Percentiles rank a stretch among this genome's conserved stretches.
Evolutionary conservation across 1,140 invertebrate species (phyloP).

Genomic region (Drosophila serrata): DNA sequence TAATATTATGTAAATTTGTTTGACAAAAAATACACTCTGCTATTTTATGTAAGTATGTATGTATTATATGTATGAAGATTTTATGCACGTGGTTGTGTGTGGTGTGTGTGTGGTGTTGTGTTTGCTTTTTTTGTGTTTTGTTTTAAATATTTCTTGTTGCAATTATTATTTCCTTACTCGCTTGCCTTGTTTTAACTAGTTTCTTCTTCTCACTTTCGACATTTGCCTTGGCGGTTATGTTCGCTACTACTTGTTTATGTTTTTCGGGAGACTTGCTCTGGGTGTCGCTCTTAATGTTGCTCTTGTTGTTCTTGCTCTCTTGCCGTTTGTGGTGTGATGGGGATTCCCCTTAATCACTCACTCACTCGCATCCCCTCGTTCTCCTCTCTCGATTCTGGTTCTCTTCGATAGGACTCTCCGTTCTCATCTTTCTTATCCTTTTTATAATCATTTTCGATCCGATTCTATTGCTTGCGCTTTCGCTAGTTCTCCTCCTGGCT

Average conservation of each 20-base stretch:
- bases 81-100: conserved; percentile 40
- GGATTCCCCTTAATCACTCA: conserved; percentile 4
- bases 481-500: conserved; percentile 23
- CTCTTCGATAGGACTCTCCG: neutral
- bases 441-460: neutral
- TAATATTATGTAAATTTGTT: conserved; percentile 76
- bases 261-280: conserved; percentile 4
- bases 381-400: neutral
- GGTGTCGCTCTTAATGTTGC: neutral
- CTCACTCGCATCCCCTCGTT: conserved; percentile 4
- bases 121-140: conserved; percentile 20
- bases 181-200: conserved; percentile 26
- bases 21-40: conserved; percentile 81
- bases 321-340: conserved; percentile 5
- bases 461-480: conserved; percentile 7
- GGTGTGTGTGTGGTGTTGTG: conserved; percentile 37
- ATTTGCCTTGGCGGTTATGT: conserved; percentile 10
- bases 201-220: conserved; percentile 16
- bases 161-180: conserved; percentile 41
- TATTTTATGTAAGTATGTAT: conserved; percentile 66
- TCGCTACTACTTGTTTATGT: conserved; percentile 16
- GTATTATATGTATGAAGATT: conserved; percentile 46
- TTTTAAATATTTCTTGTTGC: conserved; percentile 44
- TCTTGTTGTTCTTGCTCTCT: conserved; percentile 21
- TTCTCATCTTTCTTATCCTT: neutral